phyloP scores from a whole-genome alignment of 2,797 vertebrate genomes.

The Phylloscopus collybita region DNA sequence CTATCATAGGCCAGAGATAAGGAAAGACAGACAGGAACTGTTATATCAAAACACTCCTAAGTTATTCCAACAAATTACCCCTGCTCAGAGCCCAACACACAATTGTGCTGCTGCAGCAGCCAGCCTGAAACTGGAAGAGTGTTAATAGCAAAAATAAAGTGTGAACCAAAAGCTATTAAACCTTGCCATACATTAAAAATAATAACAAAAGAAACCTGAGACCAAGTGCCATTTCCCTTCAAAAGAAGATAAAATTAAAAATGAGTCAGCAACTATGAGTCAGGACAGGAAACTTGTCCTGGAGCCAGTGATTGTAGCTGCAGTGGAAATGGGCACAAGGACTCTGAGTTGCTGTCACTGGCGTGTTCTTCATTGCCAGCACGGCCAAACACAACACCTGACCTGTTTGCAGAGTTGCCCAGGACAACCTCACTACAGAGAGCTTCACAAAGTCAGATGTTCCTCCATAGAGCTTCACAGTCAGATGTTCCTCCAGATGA shows the following conservation, averaged over 20 bases:
- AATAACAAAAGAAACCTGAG: constrained; percentile 49
- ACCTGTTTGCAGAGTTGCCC: background rate
- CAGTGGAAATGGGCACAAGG: background rate
- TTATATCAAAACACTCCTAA: background rate
- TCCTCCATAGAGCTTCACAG: constrained; percentile 6
- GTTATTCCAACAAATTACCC: background rate
- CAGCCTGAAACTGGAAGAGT: background rate
- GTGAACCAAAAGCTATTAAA: constrained; percentile 43
- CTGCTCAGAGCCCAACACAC: background rate
- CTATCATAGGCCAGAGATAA: background rate
- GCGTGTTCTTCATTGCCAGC: rapidly evolving
- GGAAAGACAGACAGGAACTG: background rate
- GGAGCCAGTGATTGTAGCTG: constrained; percentile 5
- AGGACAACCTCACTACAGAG: background rate
- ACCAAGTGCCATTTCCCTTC: constrained; percentile 25
- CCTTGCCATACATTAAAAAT: background rate
- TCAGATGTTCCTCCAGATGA: constrained; percentile 35
- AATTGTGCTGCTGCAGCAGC: background rate
- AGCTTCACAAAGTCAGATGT: constrained; percentile 15
- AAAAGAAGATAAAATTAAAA: constrained; percentile 34
- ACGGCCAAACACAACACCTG: background rate
- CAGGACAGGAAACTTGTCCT: constrained; percentile 43
- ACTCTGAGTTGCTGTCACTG: background rate
- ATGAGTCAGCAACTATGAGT: constrained; percentile 61
- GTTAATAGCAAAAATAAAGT: constrained; percentile 38